Percentiles rank a stretch among this genome's conserved stretches.
Evolutionary conservation across 2,797 vertebrate species (phyloP).

Genomic region (Mycteria americana): DNA sequence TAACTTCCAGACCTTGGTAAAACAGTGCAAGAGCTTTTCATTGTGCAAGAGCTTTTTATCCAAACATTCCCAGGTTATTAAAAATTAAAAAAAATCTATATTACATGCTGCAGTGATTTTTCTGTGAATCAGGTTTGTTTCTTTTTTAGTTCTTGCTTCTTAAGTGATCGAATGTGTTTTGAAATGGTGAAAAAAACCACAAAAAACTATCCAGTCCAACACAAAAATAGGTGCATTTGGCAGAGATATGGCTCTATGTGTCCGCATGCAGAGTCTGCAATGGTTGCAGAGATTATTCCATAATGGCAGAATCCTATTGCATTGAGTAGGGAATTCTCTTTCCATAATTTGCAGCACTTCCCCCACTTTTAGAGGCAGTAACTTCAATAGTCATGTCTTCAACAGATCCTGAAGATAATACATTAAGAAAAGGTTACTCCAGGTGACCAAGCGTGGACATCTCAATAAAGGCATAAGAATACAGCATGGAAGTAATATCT

Average conservation of each 20-base stretch:
- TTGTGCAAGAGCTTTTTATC: conserved; percentile 28
- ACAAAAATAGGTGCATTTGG: not conserved
- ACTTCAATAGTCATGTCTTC: not conserved
- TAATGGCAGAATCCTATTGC: not conserved
- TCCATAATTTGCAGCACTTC: not conserved
- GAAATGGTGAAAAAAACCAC: not conserved
- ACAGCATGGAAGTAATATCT: not conserved
- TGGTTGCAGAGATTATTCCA: not conserved
- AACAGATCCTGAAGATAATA: conserved; percentile 43
- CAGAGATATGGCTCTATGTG: not conserved
- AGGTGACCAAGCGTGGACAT: not conserved
- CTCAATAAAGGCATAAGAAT: not conserved
- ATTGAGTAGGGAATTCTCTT: not conserved
- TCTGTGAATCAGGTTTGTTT: not conserved
- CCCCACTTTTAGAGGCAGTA: not conserved
- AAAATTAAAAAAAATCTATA: not conserved
- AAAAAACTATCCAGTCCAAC: not conserved
- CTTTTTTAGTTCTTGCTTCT: not conserved
- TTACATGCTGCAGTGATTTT: not conserved
- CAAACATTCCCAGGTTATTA: not conserved
- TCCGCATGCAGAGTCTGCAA: not conserved
- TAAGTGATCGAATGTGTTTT: not conserved
- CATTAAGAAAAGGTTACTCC: conserved; percentile 22
- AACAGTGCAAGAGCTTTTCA: conserved; percentile 53
- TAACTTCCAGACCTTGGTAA: conserved; percentile 1